Percentiles rank a stretch among this genome's conserved stretches.
phyloP scores from a whole-genome alignment of 1,140 invertebrate species.

The Spodoptera frugiperda region DNA sequence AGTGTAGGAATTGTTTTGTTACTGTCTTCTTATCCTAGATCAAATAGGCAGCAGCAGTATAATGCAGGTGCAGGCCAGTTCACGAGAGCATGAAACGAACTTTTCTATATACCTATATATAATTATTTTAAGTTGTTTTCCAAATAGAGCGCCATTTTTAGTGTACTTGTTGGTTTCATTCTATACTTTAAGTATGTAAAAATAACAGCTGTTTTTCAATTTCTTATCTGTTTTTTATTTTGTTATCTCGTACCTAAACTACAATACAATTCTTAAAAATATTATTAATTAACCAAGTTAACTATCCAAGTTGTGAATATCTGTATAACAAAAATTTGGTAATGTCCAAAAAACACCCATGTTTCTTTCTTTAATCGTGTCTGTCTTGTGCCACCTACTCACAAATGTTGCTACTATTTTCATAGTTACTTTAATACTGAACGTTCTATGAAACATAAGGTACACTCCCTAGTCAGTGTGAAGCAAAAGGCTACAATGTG shows the following conservation, averaged over 20 bases:
- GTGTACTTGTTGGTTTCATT: conserved; percentile 7
- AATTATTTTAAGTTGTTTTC: conserved; percentile 51
- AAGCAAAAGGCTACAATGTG: conserved; percentile 22
- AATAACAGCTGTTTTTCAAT: too few relatives aligned
- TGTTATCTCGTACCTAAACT: too few relatives aligned
- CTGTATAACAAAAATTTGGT: too few relatives aligned
- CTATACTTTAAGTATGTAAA: background rate
- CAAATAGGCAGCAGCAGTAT: conserved; percentile 23
- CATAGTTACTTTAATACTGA: background rate
- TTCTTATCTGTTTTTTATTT: too few relatives aligned
- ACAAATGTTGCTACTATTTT: background rate
- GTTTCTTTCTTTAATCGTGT: too few relatives aligned
- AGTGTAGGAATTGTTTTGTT: conserved; percentile 26
- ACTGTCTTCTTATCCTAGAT: conserved; percentile 33
- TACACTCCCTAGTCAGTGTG: too few relatives aligned
- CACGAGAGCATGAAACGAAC: conserved; percentile 53
- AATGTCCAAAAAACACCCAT: too few relatives aligned
- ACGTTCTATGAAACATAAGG: too few relatives aligned
- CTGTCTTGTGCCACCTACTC: background rate
- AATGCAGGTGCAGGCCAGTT: conserved; percentile 48
- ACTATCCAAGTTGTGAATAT: too few relatives aligned
- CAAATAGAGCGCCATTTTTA: conserved; percentile 45
- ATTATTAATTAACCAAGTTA: too few relatives aligned
- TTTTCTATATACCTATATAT: conserved; percentile 37
- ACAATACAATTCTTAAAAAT: too few relatives aligned